Evolutionary conservation across 2,888 invertebrate genomes (phyloP), one percentile per base, ranked within the genome.

Genomic region (Chaetogeoica ovagalla): DNA sequence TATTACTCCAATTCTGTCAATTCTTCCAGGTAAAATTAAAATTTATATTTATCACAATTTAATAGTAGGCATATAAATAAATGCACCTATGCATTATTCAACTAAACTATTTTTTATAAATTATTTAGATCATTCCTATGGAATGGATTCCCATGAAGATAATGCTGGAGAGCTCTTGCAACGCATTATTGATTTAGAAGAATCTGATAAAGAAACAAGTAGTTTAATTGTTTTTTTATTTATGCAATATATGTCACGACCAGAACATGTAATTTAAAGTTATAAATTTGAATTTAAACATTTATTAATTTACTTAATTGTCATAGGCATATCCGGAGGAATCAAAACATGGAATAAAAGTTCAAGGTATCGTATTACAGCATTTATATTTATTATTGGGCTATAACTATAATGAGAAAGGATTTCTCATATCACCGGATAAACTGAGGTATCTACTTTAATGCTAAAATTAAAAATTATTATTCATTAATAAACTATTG

Each of bases 191-290:
- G 98, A 98, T 85, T 88, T 95, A 72, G 97, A 98, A 85, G 97
- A 97, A 85, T 92, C 95, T 1, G 98, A 99, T 85, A 91, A 94
- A 83, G 97, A 98, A 87, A 98, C 98, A 0, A 94, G 97, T 84
- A 97, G 98, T 86, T 88, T 98, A 43, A 88, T 98, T 59, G 94
- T 98, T 17, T 95, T 97, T 84, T 89, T 99, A n/a, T 90, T 99
- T 19, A 97, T 98, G 94, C 97, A 97, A 88, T 98, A 97, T 86
- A 89, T 98, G 86, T 95, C 96, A 0, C 89, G 92, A 84, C 90
- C 91, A 39, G 93, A 93, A 86, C 91, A 92, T 86, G 89, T 88
- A 84, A 84, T 84, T 83, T 37, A 43, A 60, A 81, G 13, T 76
- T n/a, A 13, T 48, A 8, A 55, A 19, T 55, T 84, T 83, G n/a